Evolutionary conservation across 2,888 invertebrate species (phyloP).

Genomic region (Eristalis pertinax): DNA sequence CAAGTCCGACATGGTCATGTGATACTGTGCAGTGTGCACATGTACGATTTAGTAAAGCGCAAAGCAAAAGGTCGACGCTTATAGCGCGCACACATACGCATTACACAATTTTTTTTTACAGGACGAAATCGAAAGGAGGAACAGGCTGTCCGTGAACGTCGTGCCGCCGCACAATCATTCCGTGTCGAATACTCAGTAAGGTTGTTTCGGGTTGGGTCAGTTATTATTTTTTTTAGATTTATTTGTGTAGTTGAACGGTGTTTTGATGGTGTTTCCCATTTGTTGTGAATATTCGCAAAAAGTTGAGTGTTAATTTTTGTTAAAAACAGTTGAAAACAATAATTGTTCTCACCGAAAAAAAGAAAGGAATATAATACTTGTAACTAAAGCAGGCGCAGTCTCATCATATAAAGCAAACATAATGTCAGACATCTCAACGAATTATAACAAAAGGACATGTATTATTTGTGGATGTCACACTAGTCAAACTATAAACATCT

Average conservation of each 20-base stretch:
- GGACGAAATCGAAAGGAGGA: constrained; percentile 53
- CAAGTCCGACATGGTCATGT: constrained; percentile 37
- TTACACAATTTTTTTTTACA: constrained; percentile 26
- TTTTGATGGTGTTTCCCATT: neutral
- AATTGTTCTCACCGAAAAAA: neutral
- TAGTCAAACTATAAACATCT: constrained; percentile 80
- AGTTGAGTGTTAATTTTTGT: neutral
- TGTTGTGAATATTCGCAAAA: constrained; percentile 16
- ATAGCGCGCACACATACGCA: constrained; percentile 8
- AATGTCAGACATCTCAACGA: constrained; percentile 76
- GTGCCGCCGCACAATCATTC: constrained; percentile 46
- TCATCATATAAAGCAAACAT: constrained; percentile 8
- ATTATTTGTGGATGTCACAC: constrained; percentile 81
- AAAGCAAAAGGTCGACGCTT: constrained; percentile 58
- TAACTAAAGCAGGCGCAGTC: neutral
- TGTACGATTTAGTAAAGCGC: constrained; percentile 56
- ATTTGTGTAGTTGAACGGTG: constrained; percentile 14
- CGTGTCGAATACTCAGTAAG: constrained; percentile 49
- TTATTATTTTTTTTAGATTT: constrained; percentile 3
- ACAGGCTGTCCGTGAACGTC: constrained; percentile 8
- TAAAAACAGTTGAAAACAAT: neutral
- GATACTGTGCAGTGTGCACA: constrained; percentile 65
- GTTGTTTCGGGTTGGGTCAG: constrained; percentile 43
- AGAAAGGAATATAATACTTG: constrained; percentile 4
- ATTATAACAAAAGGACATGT: constrained; percentile 81